phyloP scores from a whole-genome alignment of 2,888 invertebrate genomes.

The Criorhina ranunculi region DNA sequence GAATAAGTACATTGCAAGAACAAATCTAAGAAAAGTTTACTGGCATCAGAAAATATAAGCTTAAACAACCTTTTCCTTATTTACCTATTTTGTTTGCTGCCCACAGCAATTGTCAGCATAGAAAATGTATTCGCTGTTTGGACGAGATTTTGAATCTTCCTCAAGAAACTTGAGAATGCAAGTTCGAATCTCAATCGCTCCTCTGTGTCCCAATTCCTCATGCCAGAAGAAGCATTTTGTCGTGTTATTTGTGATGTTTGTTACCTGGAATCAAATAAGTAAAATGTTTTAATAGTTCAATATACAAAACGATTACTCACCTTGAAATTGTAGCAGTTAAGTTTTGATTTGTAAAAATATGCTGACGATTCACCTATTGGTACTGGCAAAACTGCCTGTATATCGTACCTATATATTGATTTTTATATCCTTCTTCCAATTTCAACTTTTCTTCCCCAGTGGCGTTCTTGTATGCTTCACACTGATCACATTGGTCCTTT shows the following conservation, averaged over 20 bases:
- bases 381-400: slow-evolving; percentile 17
- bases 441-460: slow-evolving; percentile 33
- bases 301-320: slow-evolving; percentile 31
- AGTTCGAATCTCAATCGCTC: too few relatives aligned
- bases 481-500: slow-evolving; percentile 52
- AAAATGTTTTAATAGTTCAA: slow-evolving; percentile 27
- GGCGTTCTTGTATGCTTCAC: slow-evolving; percentile 46
- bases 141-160: slow-evolving; percentile 11
- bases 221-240: slow-evolving; percentile 39
- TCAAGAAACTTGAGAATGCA: slow-evolving; percentile 18
- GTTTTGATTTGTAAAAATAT: slow-evolving; percentile 20
- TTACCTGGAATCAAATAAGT: slow-evolving; percentile 43
- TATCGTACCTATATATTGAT: slow-evolving; percentile 36
- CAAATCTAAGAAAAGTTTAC: slow-evolving; percentile 34
- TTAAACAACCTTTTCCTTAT: slow-evolving; percentile 34
- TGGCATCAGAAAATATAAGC: slow-evolving; percentile 31
- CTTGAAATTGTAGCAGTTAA: too few relatives aligned
- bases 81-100: slow-evolving; percentile 32
- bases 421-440: slow-evolving; percentile 36
- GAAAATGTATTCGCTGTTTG: slow-evolving; percentile 23
- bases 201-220: slow-evolving; percentile 3
- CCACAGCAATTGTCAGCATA: slow-evolving; percentile 17
- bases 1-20: slow-evolving; percentile 42
- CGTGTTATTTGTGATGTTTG: slow-evolving; percentile 26
- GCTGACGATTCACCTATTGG: background rate